phyloP scores from a whole-genome alignment of 2,888 invertebrate genomes.

The Amiota minor region DNA sequence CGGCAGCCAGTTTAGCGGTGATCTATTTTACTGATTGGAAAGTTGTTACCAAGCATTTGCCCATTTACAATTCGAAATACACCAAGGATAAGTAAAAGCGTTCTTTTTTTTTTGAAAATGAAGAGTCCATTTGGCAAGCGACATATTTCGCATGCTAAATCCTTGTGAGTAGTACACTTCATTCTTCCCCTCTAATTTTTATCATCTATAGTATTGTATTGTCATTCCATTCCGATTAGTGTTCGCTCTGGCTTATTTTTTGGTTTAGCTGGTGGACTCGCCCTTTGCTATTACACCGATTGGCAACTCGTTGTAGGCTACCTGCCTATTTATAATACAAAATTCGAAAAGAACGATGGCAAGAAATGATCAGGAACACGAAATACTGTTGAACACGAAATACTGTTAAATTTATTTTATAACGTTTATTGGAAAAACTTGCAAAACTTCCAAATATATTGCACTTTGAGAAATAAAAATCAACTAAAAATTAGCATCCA shows the following conservation, averaged over 20 bases:
- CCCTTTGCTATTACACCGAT: constrained; percentile 50
- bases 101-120: not conserved
- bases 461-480: not conserved
- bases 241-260: constrained; percentile 47
- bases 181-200: not conserved
- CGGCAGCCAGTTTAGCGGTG: constrained; percentile 6
- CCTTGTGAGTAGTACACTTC: constrained; percentile 5
- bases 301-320: constrained; percentile 50
- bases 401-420: not conserved
- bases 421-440: not conserved
- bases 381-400: not conserved
- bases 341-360: constrained; percentile 48
- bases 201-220: constrained; percentile 23
- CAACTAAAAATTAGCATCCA: not conserved
- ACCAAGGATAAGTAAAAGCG: constrained; percentile 2
- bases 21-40: constrained; percentile 28
- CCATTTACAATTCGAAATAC: constrained; percentile 20
- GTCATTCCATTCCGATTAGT: not conserved
- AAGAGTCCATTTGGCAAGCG: not conserved
- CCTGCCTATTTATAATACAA: constrained; percentile 56
- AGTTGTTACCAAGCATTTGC: constrained; percentile 2
- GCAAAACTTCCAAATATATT: no score
- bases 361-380: not conserved
- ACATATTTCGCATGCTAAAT: not conserved
- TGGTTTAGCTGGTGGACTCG: constrained; percentile 46